Evolutionary conservation across 2,113 vertebrate genomes (phyloP).

Genomic region (Cygnus buccinator): DNA sequence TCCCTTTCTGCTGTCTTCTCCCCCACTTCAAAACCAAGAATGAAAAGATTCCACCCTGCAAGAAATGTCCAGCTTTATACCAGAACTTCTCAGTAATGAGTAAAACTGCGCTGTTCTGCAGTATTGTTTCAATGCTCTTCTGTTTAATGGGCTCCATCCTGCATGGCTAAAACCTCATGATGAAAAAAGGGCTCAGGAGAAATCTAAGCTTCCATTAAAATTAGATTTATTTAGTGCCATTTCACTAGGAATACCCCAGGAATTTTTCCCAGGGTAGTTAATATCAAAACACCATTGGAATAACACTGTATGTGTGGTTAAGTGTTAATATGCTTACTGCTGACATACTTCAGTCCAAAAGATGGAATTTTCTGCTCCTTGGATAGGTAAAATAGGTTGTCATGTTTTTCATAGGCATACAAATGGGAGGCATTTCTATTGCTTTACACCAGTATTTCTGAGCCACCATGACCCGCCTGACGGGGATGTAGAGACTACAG

Average conservation of each 20-base stretch:
- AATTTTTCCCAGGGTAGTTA: conserved; percentile 36
- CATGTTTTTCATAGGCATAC: background rate
- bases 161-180: conserved; percentile 3
- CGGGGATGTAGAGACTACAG: background rate
- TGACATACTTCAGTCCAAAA: background rate
- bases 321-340: background rate
- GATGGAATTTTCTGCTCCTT: background rate
- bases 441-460: background rate
- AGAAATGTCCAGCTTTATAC: conserved; percentile 38
- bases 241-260: conserved; percentile 25
- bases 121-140: conserved; percentile 31
- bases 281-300: conserved; percentile 17
- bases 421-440: background rate
- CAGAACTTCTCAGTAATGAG: conserved; percentile 24
- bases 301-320: background rate
- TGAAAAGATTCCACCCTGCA: conserved; percentile 44
- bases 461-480: background rate
- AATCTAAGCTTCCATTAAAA: conserved; percentile 33
- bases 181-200: conserved; percentile 9
- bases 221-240: conserved; percentile 12
- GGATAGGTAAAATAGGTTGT: background rate
- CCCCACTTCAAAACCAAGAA: conserved; percentile 9
- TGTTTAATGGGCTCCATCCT: background rate
- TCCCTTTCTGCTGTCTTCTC: conserved; percentile 17
- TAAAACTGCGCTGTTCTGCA: background rate